Conservation (phyloP, 2,797 vertebrate species). For the Telmatherina bonti region DNA sequence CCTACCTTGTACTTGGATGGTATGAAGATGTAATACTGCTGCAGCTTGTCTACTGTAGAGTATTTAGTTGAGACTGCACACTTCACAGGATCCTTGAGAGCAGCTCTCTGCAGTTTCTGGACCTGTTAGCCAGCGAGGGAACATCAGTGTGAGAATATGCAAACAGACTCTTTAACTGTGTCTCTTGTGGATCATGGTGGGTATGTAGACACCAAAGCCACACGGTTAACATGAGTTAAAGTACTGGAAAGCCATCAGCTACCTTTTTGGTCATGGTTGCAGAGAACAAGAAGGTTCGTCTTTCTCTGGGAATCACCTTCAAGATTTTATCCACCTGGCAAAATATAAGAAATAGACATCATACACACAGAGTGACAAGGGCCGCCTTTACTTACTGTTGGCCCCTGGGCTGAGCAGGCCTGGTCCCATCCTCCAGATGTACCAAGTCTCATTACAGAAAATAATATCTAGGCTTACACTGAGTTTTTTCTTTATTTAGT, state of each 20-base stretch:
- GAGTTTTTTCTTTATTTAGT: no score
- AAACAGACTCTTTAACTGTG: no score
- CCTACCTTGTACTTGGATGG: conserved; percentile 97
- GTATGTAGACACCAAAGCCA: not conserved
- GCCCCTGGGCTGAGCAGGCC: no score
- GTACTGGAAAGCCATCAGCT: not conserved
- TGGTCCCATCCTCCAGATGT: no score
- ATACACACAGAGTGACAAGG: no score
- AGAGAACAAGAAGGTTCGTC: conserved; percentile 95
- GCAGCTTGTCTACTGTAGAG: conserved; percentile 95
- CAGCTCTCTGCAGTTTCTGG: conserved; percentile 96
- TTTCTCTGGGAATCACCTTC: conserved; percentile 96
- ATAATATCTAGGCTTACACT: no score
- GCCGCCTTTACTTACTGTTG: no score
- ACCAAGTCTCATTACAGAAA: no score
- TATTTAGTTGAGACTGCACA: conserved; percentile 97
- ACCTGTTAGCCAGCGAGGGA: conserved; percentile 81
- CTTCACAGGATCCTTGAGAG: conserved; percentile 95
- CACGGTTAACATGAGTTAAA: not conserved
- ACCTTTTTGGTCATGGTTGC: conserved; percentile 99
- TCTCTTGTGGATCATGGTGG: no score
- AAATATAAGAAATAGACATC: not conserved
- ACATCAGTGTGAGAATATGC: not conserved
- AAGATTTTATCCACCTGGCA: conserved; percentile 96
- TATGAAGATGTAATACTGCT: conserved; percentile 97